Evolutionary conservation across 2,797 vertebrate species (phyloP).

Genomic region (Microctenopoma stevenorrisi): DNA sequence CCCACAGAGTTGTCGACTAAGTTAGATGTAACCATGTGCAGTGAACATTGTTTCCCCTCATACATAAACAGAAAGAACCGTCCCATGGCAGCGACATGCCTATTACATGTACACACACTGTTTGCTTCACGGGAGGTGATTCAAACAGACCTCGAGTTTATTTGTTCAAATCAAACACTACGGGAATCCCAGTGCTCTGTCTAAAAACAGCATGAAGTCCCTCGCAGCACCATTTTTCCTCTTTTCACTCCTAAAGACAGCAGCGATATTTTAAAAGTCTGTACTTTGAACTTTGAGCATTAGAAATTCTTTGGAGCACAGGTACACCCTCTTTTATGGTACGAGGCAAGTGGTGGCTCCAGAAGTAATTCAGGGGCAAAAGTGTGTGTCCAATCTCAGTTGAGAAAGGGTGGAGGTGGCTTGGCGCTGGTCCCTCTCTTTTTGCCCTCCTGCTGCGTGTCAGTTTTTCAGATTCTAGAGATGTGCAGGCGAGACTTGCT

Average conservation of each 20-base stretch:
- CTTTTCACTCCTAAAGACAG: conserved; percentile 21
- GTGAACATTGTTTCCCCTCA: conserved; percentile 17
- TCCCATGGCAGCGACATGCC: conserved; percentile 4
- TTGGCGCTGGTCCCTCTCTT: conserved; percentile 18
- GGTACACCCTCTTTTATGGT: conserved; percentile 30
- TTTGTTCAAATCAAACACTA: conserved; percentile 3
- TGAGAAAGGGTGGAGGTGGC: conserved; percentile 38
- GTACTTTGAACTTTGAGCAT: conserved; percentile 34
- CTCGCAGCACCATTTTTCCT: background rate
- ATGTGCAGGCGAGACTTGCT: conserved; percentile 52
- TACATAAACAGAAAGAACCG: conserved; percentile 27
- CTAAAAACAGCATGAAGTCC: conserved; percentile 6
- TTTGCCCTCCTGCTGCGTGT: conserved; percentile 47
- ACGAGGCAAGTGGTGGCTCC: conserved; percentile 39
- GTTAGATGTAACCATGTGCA: conserved; percentile 23
- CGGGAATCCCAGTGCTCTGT: conserved; percentile 1
- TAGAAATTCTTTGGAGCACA: conserved; percentile 16
- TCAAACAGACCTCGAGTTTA: conserved; percentile 1
- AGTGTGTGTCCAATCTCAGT: conserved; percentile 55
- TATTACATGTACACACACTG: conserved; percentile 5
- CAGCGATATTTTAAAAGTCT: conserved; percentile 34
- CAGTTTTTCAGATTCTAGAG: conserved; percentile 64
- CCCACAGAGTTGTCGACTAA: conserved; percentile 43
- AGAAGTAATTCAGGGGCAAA: conserved; percentile 50
- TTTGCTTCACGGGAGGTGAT: conserved; percentile 9